Percentiles rank a stretch among this genome's conserved stretches.
phyloP scores from a whole-genome alignment of 2,113 vertebrate genomes.

The Megaptera novaeangliae region DNA sequence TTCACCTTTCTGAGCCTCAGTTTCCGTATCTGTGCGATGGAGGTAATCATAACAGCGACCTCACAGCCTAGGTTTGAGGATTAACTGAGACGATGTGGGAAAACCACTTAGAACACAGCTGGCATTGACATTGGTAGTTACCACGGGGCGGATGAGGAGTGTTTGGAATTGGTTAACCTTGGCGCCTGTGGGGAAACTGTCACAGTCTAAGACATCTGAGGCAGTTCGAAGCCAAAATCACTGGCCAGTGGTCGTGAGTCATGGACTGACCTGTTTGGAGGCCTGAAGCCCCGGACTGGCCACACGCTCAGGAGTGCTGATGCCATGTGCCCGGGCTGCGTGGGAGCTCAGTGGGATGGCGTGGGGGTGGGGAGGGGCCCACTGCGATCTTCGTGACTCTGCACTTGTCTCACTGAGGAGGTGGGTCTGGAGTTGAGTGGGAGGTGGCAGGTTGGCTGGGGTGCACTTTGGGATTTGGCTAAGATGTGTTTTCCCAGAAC shows the following conservation, averaged over 20 bases:
- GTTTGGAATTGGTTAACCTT: not conserved
- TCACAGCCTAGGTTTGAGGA: not conserved
- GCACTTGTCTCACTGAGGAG: not conserved
- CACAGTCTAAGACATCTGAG: not conserved
- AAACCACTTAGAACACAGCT: too few species aligned
- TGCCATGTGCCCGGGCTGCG: rapidly evolving
- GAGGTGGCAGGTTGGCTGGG: not conserved
- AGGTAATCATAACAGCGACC: too few species aligned
- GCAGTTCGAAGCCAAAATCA: not conserved
- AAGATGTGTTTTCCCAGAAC: not conserved
- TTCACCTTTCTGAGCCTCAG: not conserved
- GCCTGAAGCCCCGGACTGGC: not conserved
- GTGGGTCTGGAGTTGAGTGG: conserved; percentile 13
- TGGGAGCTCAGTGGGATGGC: not conserved
- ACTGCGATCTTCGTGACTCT: not conserved
- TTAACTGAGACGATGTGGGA: not conserved
- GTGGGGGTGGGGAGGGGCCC: not conserved
- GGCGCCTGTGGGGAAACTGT: not conserved
- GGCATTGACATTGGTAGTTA: rapidly evolving
- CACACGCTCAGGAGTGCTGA: rapidly evolving
- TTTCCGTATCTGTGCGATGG: not conserved
- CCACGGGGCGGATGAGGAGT: not conserved
- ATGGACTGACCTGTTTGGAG: not conserved
- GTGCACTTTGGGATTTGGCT: not conserved
- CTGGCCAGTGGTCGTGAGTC: rapidly evolving